Evolutionary conservation across 2,888 invertebrate genomes (phyloP).

Genomic region (Rotaria magnacalcarata): DNA sequence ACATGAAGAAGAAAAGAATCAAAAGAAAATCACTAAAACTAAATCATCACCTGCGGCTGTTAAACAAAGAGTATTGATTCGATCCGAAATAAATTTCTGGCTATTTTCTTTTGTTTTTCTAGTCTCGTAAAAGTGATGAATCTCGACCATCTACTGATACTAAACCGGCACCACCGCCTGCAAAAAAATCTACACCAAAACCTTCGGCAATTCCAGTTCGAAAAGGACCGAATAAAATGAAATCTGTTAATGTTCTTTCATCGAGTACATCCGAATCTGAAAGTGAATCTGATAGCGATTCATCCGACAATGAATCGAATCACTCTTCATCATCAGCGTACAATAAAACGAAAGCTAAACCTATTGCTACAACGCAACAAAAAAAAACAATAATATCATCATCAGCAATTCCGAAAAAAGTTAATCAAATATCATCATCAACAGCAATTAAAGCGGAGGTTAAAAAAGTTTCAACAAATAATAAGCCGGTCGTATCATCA

Average conservation of each 20-base stretch:
- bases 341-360: neutral
- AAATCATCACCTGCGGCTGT: neutral
- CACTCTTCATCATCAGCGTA: neutral
- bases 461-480: neutral
- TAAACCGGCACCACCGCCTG: neutral
- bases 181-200: neutral
- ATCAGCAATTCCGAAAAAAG: neutral
- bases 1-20: neutral
- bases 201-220: neutral
- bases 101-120: neutral
- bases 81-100: too few species aligned
- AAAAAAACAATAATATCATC: neutral
- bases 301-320: neutral
- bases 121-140: conserved; percentile 15
- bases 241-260: neutral
- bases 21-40: neutral
- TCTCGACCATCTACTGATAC: neutral
- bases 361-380: neutral
- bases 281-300: neutral
- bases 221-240: neutral
- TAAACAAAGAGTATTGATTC: neutral
- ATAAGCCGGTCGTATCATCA: neutral
- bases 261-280: neutral
- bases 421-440: neutral
- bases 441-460: neutral